phyloP scores from a whole-genome alignment of 2,888 invertebrate species.

The Nemapogon koenigi region DNA sequence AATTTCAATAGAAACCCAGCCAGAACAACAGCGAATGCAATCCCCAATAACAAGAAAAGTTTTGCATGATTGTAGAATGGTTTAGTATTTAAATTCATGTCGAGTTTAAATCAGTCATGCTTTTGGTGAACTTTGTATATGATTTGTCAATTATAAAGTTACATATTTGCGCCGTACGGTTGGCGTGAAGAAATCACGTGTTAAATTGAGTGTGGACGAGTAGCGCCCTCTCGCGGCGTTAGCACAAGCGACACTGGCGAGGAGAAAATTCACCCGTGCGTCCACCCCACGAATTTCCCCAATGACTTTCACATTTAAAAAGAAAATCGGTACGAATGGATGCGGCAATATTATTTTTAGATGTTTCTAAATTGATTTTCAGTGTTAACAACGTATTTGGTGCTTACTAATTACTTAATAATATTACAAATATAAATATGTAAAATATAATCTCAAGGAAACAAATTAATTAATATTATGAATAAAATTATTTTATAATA shows the following conservation, averaged over 20 bases:
- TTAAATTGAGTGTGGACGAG: conserved; percentile 25
- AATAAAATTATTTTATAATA: neutral
- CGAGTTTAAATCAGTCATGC: conserved; percentile 15
- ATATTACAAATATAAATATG: too few relatives aligned
- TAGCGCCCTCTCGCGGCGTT: conserved; percentile 59
- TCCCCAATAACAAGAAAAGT: conserved; percentile 42
- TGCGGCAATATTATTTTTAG: conserved; percentile 30
- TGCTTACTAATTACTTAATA: too few relatives aligned
- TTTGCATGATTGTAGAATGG: conserved; percentile 45
- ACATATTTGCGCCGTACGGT: neutral
- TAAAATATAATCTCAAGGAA: too few relatives aligned
- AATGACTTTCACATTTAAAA: conserved; percentile 46
- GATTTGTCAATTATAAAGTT: neutral
- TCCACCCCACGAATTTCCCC: conserved; percentile 59
- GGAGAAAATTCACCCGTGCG: conserved; percentile 48
- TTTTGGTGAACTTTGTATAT: neutral
- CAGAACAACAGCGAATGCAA: conserved; percentile 35
- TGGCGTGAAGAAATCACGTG: conserved; percentile 54
- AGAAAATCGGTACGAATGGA: conserved; percentile 20
- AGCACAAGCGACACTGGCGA: conserved; percentile 52
- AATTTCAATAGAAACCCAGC: conserved; percentile 38
- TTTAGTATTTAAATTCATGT: conserved; percentile 52
- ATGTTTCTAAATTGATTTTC: too few relatives aligned
- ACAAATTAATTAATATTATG: neutral
- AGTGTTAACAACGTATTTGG: too few relatives aligned